phyloP scores from a whole-genome alignment of 23 tunicate genomes.

The Clavelina lepadiformis region DNA sequence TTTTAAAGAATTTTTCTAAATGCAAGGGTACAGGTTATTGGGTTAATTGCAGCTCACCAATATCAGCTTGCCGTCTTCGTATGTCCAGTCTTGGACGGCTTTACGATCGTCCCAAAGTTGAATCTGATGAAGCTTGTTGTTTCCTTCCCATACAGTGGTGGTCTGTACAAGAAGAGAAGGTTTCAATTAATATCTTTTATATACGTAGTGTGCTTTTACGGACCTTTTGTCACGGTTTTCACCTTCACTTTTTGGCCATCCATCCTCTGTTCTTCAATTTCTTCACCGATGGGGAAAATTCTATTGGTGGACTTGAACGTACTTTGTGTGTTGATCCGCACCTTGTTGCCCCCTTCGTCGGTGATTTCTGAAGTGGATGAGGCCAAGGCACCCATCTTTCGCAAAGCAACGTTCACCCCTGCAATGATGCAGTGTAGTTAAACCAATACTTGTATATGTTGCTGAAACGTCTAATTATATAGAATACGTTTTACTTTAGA shows the following conservation, averaged over 20 bases:
- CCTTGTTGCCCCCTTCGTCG: constrained; percentile 67
- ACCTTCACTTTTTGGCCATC: constrained; percentile 66
- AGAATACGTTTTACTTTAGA: too few species aligned
- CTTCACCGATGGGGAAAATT: constrained; percentile 65
- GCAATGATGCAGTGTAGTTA: too few species aligned
- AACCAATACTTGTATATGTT: too few species aligned
- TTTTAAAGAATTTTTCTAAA: not conserved
- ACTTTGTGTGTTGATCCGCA: constrained; percentile 76
- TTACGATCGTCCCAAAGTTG: constrained; percentile 64
- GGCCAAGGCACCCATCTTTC: constrained; percentile 70
- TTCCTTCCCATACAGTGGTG: constrained; percentile 64
- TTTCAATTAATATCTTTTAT: too few species aligned
- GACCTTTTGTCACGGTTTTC: constrained; percentile 4
- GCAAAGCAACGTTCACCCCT: constrained; percentile 88
- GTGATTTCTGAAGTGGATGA: constrained; percentile 78
- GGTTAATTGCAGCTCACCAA: too few species aligned
- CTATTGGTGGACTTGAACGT: constrained; percentile 81
- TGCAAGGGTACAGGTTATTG: too few species aligned
- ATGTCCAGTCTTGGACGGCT: constrained; percentile 55
- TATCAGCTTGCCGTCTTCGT: constrained; percentile 57
- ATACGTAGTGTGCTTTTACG: not conserved
- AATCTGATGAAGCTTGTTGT: constrained; percentile 59
- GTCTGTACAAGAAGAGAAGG: too few species aligned
- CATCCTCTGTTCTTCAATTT: constrained; percentile 79
- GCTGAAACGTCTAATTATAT: too few species aligned